Conservation (phyloP, 2,797 vertebrate species). For the Hirundo rustica region DNA sequence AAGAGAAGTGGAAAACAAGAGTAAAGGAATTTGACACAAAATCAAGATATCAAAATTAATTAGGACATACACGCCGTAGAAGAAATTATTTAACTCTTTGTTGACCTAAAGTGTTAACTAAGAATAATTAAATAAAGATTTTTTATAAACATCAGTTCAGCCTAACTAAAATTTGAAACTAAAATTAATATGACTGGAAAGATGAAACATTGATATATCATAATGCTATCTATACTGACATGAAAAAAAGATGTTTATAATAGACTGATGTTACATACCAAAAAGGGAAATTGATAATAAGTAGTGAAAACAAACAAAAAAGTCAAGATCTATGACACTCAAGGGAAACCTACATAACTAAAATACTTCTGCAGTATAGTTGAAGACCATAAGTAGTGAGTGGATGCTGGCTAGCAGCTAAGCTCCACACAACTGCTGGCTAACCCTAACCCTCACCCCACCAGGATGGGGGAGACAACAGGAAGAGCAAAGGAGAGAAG, state of each 20-base stretch:
- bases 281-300: neutral
- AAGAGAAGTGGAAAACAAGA: neutral
- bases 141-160: neutral
- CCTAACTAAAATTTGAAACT: neutral
- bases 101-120: neutral
- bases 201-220: neutral
- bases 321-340: neutral
- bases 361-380: neutral
- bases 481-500: neutral
- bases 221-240: neutral
- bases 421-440: neutral
- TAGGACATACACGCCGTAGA: accelerated
- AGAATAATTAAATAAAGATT: neutral
- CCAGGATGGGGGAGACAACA: neutral
- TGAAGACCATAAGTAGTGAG: neutral
- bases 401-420: neutral
- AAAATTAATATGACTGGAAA: neutral
- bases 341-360: neutral
- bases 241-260: neutral
- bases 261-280: neutral
- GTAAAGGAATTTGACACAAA: neutral
- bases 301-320: neutral
- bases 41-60: neutral
- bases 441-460: neutral
- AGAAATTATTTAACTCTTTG: neutral